These are phyloP conservation scores for Liopterus haemorrhoidalis DNA, from an alignment of 2,888 invertebrate species.

Conservation along the genomic window DNA sequence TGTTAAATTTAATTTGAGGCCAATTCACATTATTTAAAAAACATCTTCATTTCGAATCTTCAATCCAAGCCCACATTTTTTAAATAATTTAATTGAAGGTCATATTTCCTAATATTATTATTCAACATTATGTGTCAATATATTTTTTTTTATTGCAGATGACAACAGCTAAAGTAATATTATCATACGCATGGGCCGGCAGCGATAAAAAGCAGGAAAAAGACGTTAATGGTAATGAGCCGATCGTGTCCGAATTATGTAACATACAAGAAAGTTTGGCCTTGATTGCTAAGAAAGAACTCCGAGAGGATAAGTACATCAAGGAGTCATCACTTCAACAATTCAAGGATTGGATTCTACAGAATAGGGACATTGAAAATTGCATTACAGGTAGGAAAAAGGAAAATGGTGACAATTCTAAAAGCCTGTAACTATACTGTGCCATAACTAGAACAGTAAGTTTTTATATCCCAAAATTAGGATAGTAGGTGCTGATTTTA, in stretches of 20 bases:
- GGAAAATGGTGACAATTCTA: not conserved
- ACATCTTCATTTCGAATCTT: no score
- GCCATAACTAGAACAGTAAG: no score
- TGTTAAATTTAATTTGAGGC: no score
- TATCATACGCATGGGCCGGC: conserved; percentile 18
- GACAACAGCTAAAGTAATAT: conserved; percentile 12
- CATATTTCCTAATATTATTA: no score
- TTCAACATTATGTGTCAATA: no score
- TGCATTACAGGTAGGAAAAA: conserved; percentile 55
- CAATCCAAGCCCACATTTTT: no score
- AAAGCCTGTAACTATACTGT: no score
- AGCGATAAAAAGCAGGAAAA: conserved; percentile 7
- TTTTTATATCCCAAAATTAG: no score
- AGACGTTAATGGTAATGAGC: conserved; percentile 20
- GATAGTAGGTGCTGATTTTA: no score
- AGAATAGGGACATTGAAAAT: conserved; percentile 63
- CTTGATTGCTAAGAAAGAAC: conserved; percentile 58
- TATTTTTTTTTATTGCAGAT: no score
- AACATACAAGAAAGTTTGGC: conserved; percentile 32
- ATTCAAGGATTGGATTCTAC: conserved; percentile 63
- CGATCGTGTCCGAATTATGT: conserved; percentile 13
- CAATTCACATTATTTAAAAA: no score
- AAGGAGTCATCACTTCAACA: conserved; percentile 59
- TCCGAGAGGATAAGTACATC: conserved; percentile 62
- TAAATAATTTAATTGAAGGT: no score